Percentiles rank a stretch among this genome's conserved stretches.
Evolutionary conservation across 2,113 vertebrate species (phyloP).

Genomic region (Laticauda colubrina): DNA sequence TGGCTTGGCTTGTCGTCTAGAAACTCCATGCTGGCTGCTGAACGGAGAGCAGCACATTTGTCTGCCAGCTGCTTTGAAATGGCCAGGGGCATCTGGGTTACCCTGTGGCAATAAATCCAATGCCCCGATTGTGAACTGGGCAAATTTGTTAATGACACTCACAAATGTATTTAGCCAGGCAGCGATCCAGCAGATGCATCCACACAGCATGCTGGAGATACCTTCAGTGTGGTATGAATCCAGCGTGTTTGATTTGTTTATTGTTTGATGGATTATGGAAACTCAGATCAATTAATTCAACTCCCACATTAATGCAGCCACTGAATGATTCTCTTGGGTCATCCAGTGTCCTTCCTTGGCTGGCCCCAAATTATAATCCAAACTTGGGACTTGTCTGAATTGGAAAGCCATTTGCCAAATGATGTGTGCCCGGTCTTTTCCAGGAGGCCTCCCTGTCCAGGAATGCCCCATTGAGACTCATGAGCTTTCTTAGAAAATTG

Average conservation of each 20-base stretch:
- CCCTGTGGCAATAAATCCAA: background rate
- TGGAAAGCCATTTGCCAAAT: background rate
- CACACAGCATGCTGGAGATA: background rate
- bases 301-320: background rate
- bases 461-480: background rate
- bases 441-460: background rate
- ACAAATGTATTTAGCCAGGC: background rate
- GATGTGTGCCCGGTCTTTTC: background rate
- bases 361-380: background rate
- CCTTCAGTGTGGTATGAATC: background rate
- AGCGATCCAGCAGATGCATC: background rate
- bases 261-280: background rate
- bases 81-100: background rate
- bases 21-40: background rate
- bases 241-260: background rate
- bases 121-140: background rate
- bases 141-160: background rate
- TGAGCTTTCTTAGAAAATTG: background rate
- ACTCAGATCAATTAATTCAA: background rate
- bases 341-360: background rate
- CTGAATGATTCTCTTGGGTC: background rate
- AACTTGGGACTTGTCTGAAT: background rate
- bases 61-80: background rate
- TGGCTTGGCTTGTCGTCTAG: background rate
- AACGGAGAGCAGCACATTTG: background rate